phyloP scores from a whole-genome alignment of 2,888 invertebrate species.

The Catonia carolina region DNA sequence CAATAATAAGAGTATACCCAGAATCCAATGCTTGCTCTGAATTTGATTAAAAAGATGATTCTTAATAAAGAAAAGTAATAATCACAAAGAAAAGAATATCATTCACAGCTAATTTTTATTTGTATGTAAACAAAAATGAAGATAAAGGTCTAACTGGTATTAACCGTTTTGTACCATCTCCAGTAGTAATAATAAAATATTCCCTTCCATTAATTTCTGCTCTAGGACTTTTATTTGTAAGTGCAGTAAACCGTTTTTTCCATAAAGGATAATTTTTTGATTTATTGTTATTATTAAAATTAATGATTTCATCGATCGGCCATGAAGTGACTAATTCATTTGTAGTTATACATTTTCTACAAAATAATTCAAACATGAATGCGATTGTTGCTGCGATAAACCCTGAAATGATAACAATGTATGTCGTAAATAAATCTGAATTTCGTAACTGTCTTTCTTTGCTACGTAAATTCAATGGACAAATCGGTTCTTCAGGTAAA shows the following conservation, averaged over 20 bases:
- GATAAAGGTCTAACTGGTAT: constrained; percentile 70
- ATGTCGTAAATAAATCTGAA: constrained; percentile 71
- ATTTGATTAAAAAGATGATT: too few relatives aligned
- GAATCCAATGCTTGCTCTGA: too few relatives aligned
- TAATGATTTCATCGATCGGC: constrained; percentile 1
- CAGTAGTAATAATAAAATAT: constrained; percentile 60
- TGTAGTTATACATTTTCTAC: constrained; percentile 16
- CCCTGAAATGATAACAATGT: constrained; percentile 65
- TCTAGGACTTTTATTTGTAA: constrained; percentile 20
- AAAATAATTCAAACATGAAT: constrained; percentile 57
- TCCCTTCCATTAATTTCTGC: constrained; percentile 62
- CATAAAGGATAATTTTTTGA: neutral
- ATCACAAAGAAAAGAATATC: too few relatives aligned
- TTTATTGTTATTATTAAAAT: constrained; percentile 16
- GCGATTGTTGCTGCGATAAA: constrained; percentile 56
- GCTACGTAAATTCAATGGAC: constrained; percentile 72
- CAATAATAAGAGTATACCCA: too few relatives aligned
- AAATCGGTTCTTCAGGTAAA: constrained; percentile 68
- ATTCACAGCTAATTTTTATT: too few relatives aligned
- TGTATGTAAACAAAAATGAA: constrained; percentile 55
- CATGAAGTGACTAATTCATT: neutral
- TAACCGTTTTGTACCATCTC: constrained; percentile 57
- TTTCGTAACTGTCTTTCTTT: constrained; percentile 70
- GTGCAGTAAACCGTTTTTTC: constrained; percentile 8
- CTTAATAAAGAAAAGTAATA: too few relatives aligned